Evolutionary conservation across 2,113 vertebrate species (phyloP).

Genomic region (Thalassoma bifasciatum): DNA sequence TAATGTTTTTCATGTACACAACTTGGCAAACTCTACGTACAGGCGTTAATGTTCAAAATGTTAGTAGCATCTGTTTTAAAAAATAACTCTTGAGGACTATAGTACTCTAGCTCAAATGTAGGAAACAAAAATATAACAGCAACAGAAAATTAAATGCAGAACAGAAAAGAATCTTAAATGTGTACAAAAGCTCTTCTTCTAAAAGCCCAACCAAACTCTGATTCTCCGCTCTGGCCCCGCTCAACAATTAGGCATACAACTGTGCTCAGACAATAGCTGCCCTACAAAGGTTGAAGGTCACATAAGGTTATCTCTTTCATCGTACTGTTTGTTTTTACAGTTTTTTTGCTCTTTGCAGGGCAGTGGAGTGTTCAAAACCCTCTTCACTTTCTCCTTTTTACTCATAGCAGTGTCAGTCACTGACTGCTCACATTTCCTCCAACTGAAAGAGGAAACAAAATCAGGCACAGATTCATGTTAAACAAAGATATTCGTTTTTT

Average conservation of each 20-base stretch:
- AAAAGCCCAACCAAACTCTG: slow-evolving; percentile 21
- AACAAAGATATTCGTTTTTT: slow-evolving; percentile 4
- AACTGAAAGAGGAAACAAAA: slow-evolving; percentile 21
- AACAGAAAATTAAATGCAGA: slow-evolving; percentile 34
- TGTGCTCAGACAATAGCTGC: slow-evolving; percentile 45
- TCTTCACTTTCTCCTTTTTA: slow-evolving; percentile 2
- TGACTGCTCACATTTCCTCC: neutral
- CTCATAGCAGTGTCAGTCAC: neutral
- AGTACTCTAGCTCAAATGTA: slow-evolving; percentile 63
- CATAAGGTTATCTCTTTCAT: neutral
- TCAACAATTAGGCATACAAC: slow-evolving; percentile 37
- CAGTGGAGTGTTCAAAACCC: slow-evolving; percentile 32
- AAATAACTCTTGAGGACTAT: slow-evolving; percentile 60
- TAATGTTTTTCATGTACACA: slow-evolving; percentile 40
- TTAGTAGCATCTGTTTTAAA: slow-evolving; percentile 73
- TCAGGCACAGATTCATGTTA: neutral
- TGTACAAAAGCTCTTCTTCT: slow-evolving; percentile 47
- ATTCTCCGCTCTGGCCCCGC: slow-evolving; percentile 37
- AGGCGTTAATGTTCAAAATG: slow-evolving; percentile 67
- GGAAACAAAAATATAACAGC: slow-evolving; percentile 34
- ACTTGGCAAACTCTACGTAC: slow-evolving; percentile 74
- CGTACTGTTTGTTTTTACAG: neutral
- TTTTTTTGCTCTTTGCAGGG: slow-evolving; percentile 24
- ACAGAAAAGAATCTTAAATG: slow-evolving; percentile 29
- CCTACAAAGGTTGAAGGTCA: slow-evolving; percentile 30